Percentiles rank a stretch among this genome's conserved stretches.
These are phyloP conservation scores for Drosophila punjabiensis DNA, from an alignment of 1,140 invertebrate genomes.

Conservation along the genomic window DNA sequence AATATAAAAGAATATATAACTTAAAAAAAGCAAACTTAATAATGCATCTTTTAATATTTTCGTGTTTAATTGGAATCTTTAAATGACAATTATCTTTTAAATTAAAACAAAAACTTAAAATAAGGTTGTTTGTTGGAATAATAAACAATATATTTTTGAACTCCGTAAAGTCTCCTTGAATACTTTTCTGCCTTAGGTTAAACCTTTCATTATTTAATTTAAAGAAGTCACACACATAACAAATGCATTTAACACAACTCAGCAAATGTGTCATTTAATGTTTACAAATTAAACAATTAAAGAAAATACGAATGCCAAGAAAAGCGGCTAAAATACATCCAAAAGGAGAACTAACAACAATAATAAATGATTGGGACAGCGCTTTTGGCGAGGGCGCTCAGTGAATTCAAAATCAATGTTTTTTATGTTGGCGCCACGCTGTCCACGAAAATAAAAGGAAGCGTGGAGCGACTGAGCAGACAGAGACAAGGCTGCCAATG, in stretches of 20 bases:
- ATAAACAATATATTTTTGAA: not conserved
- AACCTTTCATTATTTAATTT: too few species aligned
- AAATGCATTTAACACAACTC: not conserved
- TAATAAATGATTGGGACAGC: conserved; percentile 28
- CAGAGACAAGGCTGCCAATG: conserved; percentile 37
- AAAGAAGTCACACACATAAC: not conserved
- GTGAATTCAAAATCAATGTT: conserved; percentile 72
- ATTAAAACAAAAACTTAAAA: too few species aligned
- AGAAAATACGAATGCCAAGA: not conserved
- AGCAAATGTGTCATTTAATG: not conserved
- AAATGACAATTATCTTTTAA: too few species aligned
- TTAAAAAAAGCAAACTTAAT: too few species aligned
- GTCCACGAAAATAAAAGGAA: conserved; percentile 79
- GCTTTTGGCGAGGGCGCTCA: conserved; percentile 42
- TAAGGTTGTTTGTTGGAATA: too few species aligned
- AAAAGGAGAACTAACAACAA: not conserved
- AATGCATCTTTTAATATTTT: too few species aligned
- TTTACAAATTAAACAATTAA: conserved; percentile 24
- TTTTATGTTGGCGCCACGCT: conserved; percentile 77
- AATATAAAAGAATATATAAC: too few species aligned
- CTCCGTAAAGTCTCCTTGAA: not conserved
- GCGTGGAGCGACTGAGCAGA: conserved; percentile 33
- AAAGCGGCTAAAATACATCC: not conserved
- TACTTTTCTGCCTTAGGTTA: not conserved
- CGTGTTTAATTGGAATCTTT: too few species aligned